Evolutionary conservation across 2,113 vertebrate genomes (phyloP).

Genomic region (Chlorodrepanis virens): DNA sequence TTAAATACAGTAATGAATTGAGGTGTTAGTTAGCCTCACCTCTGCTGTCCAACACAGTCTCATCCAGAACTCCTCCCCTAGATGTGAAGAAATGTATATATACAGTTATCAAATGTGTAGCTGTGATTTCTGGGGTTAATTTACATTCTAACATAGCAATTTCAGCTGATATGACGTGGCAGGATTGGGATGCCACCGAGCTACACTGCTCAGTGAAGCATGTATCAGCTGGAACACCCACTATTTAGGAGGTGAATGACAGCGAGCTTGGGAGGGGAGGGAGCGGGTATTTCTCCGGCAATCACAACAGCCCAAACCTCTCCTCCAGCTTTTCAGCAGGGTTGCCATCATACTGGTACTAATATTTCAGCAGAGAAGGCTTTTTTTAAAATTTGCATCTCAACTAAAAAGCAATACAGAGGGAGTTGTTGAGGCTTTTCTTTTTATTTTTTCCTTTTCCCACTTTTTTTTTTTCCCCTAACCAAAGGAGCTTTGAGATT

Average conservation of each 20-base stretch:
- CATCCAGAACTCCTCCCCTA: neutral
- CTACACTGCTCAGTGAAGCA: neutral
- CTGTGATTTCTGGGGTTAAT: conserved; percentile 7
- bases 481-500: neutral
- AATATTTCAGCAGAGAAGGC: neutral
- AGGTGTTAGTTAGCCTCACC: neutral
- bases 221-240: neutral
- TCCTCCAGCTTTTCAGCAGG: neutral
- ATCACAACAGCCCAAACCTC: neutral
- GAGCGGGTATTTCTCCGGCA: neutral
- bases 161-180: neutral
- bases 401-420: neutral
- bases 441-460: rapidly evolving
- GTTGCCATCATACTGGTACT: neutral
- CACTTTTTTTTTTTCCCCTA: neutral
- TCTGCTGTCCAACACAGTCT: neutral
- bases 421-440: rapidly evolving
- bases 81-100: neutral
- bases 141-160: neutral
- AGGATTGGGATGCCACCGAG: neutral
- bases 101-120: neutral
- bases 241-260: neutral
- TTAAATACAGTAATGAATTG: neutral
- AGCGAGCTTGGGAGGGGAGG: neutral
- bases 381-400: neutral